Base-by-base conservation (phyloP, 1,140 invertebrate species). In the Hetaerina americana region DNA sequence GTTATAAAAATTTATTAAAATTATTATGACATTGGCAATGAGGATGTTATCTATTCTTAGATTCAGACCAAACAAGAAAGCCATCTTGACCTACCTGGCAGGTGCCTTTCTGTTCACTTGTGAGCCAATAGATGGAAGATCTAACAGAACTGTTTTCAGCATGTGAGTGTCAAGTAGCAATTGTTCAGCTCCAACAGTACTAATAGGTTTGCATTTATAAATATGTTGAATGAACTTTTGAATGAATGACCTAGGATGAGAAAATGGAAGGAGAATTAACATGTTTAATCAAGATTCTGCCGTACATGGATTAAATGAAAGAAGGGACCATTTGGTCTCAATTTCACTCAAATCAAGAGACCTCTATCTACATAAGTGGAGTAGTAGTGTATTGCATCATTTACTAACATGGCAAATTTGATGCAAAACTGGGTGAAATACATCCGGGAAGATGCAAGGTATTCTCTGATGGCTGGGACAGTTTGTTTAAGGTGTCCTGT, bases 391-490 rank as follows among this genome's bases (percentile, higher is more conserved):
- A 57, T 49, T n/a, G 15, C 22, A 26, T 26, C n/a, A 15, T 74
- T 72, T 71, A 81, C 80, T 81, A 83, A 90, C 86, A 87, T 89
- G 0, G 92, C 94, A 84, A 99, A 97, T 79, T 96, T 94, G 12
- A 97, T 89, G 80, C 96, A 99, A 77, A 99, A 95, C 80, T 99
- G 94, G 0, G 96, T 98, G 80, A 98, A 99, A 81, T 99, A 99
- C 84, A 99, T 99, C 40, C 96, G 84, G 0, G 96, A 96, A 22
- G 93, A 93, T 0, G 93, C 88, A n/a, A 99, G 83, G 78, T 95
- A 92, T 78, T 98, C 95, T 72, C 97, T 81, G 12, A 99, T 88
- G 6, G 91, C 83, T 0, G 97, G 97, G 68, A 99, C 88, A 0
- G 92, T 91, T 76, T 91, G 89, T 78, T 94, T 91, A 5, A 99